Conservation (phyloP, 1,140 invertebrate species). For the Medauroidea extradentata region DNA sequence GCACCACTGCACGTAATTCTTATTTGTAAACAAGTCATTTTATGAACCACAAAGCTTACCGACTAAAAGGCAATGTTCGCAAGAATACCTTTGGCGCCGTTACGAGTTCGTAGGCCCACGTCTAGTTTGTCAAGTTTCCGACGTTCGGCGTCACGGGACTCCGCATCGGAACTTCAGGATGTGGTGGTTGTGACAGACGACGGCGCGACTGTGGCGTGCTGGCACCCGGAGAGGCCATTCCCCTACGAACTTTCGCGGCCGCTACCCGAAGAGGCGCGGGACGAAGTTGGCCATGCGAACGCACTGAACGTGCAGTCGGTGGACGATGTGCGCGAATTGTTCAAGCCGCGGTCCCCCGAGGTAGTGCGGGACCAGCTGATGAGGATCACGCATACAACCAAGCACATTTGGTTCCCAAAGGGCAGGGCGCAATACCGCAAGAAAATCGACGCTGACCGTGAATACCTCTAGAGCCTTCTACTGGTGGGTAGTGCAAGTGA, state of each 20-base stretch:
- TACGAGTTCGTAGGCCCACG: too few relatives aligned
- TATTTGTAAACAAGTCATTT: too few relatives aligned
- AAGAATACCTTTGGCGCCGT: too few relatives aligned
- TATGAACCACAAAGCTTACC: too few relatives aligned
- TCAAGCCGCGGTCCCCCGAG: conserved; percentile 57
- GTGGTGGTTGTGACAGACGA: conserved; percentile 64
- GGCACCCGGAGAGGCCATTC: conserved; percentile 76
- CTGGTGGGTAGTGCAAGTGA: not conserved
- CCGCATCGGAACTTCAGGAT: conserved; percentile 29
- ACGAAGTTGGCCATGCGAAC: not conserved
- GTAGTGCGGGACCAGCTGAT: conserved; percentile 62
- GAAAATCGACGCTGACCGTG: conserved; percentile 61
- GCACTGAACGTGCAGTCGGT: not conserved
- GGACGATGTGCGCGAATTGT: conserved; percentile 55
- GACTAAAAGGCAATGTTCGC: too few relatives aligned
- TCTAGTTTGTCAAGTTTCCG: too few relatives aligned
- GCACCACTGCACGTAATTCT: too few relatives aligned
- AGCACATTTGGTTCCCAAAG: conserved; percentile 74
- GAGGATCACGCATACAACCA: conserved; percentile 71
- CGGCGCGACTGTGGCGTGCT: conserved; percentile 74
- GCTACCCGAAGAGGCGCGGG: conserved; percentile 49
- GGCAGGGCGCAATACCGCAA: conserved; percentile 53
- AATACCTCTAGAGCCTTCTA: conserved; percentile 61
- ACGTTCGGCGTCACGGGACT: not conserved
- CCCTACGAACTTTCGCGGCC: conserved; percentile 81